phyloP scores from a whole-genome alignment of 2,113 vertebrate genomes.

The Dissostichus mawsoni region DNA sequence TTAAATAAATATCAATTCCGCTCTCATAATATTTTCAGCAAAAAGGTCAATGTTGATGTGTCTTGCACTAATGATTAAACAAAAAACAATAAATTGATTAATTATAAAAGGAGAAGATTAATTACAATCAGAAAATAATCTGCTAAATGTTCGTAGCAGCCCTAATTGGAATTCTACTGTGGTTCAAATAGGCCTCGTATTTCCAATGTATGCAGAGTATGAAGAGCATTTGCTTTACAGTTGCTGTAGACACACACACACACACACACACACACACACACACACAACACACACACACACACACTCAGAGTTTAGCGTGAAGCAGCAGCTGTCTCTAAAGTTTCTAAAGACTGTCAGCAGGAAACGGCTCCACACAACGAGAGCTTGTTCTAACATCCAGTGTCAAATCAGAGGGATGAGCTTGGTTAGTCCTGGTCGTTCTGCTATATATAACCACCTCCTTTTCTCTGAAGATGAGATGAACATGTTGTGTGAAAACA shows the following conservation, averaged over 20 bases:
- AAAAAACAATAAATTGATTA: too few relatives aligned
- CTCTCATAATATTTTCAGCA: too few relatives aligned
- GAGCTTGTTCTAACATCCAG: constrained; percentile 11
- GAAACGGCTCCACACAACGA: neutral
- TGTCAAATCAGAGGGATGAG: neutral
- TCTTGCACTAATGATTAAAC: too few relatives aligned
- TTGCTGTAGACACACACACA: constrained; percentile 13
- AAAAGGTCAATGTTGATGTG: too few relatives aligned
- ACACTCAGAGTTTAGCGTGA: neutral
- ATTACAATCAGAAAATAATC: neutral
- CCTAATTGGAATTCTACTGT: neutral
- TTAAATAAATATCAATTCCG: too few relatives aligned
- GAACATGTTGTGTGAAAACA: neutral
- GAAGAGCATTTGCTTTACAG: constrained; percentile 27
- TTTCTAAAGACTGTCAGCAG: neutral
- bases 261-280: constrained; percentile 9
- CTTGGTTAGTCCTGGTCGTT: neutral
- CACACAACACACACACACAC: constrained; percentile 10
- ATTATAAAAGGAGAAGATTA: too few relatives aligned
- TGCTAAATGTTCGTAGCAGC: neutral
- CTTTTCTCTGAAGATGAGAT: neutral
- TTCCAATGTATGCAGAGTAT: neutral
- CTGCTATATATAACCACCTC: neutral
- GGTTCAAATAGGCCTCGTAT: neutral
- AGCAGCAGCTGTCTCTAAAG: constrained; percentile 59